Evolutionary conservation across 2,113 vertebrate species (phyloP).

Genomic region (Antennarius striatus): DNA sequence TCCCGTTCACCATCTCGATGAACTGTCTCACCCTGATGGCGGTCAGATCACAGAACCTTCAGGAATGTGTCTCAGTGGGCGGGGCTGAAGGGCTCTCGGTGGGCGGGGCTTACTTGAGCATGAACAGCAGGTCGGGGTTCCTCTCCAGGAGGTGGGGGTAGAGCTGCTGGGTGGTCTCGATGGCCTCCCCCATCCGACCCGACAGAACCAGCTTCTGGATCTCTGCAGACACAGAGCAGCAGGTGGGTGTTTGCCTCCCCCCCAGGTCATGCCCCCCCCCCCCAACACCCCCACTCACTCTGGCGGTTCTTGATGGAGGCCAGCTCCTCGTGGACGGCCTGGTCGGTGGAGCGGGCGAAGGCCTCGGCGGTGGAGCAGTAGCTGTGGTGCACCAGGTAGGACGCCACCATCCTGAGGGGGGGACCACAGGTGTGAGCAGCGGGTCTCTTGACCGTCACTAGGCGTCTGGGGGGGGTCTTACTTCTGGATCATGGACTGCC

Average conservation of each 20-base stretch:
- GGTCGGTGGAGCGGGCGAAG: constrained; percentile 98
- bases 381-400: constrained; percentile 98
- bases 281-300: constrained; percentile 94
- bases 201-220: constrained; percentile 99
- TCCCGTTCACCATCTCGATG: constrained; percentile 99
- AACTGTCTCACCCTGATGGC: constrained; percentile 93
- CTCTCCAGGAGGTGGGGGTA: constrained; percentile 98
- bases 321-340: constrained; percentile 97
- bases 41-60: too few relatives aligned
- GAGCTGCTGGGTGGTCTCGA: constrained; percentile 98
- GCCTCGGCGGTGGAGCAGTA: constrained; percentile 98
- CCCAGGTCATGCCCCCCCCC: too few relatives aligned
- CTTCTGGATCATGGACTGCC: constrained; percentile 99
- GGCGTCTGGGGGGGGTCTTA: constrained; percentile 68
- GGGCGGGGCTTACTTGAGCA: constrained; percentile 89
- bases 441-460: too few relatives aligned
- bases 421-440: neutral
- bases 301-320: constrained; percentile 99
- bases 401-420: constrained; percentile 93
- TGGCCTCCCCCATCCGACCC: constrained; percentile 99
- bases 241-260: too few relatives aligned
- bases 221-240: constrained; percentile 76
- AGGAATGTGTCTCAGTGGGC: too few relatives aligned
- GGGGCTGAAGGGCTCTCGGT: too few relatives aligned
- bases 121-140: constrained; percentile 98